Evolutionary conservation across 92 coral and sea anemone genomes (phyloP).

Genomic region (Galaxea fascicularis): DNA sequence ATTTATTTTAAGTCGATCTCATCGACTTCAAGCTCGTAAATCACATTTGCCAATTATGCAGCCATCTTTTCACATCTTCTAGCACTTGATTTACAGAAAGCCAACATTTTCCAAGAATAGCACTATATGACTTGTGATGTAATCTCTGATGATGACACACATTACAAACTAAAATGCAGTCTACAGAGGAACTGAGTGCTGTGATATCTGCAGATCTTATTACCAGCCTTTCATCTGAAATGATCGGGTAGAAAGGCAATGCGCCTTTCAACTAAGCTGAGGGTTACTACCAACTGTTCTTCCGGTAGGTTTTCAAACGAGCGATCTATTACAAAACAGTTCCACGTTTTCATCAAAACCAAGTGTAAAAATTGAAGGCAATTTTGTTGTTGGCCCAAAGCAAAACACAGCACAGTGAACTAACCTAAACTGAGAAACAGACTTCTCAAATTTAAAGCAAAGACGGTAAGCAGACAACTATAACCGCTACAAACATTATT

Average conservation of each 20-base stretch:
- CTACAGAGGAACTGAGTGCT: constrained; percentile 4
- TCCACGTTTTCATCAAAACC: constrained; percentile 20
- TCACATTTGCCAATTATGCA: not conserved
- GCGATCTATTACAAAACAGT: constrained; percentile 39
- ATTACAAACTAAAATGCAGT: constrained; percentile 11
- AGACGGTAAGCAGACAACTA: constrained; percentile 47
- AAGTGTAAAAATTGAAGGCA: constrained; percentile 16
- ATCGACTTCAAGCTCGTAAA: not conserved
- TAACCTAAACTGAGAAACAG: not conserved
- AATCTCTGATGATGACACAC: constrained; percentile 16
- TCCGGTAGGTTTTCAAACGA: constrained; percentile 31
- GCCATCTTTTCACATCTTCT: no score
- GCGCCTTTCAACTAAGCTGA: not conserved
- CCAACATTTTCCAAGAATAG: no score
- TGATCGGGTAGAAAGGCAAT: constrained; percentile 13
- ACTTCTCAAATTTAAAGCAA: not conserved
- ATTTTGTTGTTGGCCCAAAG: constrained; percentile 2
- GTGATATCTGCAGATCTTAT: constrained; percentile 36
- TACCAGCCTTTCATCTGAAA: constrained; percentile 32
- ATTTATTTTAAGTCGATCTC: not conserved
- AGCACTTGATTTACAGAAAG: no score
- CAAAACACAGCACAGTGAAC: not conserved
- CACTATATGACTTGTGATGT: no score
- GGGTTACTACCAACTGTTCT: not conserved
- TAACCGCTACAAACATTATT: not conserved